Base-by-base conservation (phyloP, 64 coral and sea anemone genomes). In the Pocillopora verrucosa region DNA sequence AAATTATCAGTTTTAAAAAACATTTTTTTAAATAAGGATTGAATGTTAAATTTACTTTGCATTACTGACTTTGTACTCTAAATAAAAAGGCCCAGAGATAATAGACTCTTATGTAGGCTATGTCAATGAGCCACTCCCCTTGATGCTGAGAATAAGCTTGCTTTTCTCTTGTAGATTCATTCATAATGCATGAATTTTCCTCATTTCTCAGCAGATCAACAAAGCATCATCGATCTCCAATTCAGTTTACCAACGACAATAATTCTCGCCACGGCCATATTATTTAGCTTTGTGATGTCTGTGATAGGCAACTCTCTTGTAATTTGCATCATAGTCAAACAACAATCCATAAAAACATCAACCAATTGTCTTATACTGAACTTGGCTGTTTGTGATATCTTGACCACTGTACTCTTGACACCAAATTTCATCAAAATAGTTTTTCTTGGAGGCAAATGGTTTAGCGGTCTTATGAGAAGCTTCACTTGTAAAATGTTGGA, bases 321-420 rank as follows among this genome's bases (percentile, higher is more conserved):
- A 11, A 86, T 92, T 30, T 85, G 68, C 61, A 59, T 92, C 20
- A 86, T 87, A 56, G 25, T 38, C 13, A 92, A 41, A 34, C 10
- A 72, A 16, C 72, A 56, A 13, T 65, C 82, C n/a, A 85, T 87
- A 75, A 74, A 74, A 56, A 77, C 81, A 34, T 86, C 80, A 16
- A 85, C 83, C 36, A 85, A 92, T 63, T 87, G 64, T 79, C 61
- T 92, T 1, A 92, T 92, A 13, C 75, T 74, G 16, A 92, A 87
- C 74, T 61, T 76, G 36, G 72, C 60, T 9, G 20, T 92, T 24
- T 79, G 82, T 9, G 90, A 87, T 58, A 14, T 92, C n/a, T 70
- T 78, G 1, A 82, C 82, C 60, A 81, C 88, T 7, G 61, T 57
- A 9, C 37, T 77, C 11, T 9, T 22, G 41, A 77, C 36, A 37